phyloP scores from a whole-genome alignment of 2,888 invertebrate genomes.

The Cylindroiulus punctatus region DNA sequence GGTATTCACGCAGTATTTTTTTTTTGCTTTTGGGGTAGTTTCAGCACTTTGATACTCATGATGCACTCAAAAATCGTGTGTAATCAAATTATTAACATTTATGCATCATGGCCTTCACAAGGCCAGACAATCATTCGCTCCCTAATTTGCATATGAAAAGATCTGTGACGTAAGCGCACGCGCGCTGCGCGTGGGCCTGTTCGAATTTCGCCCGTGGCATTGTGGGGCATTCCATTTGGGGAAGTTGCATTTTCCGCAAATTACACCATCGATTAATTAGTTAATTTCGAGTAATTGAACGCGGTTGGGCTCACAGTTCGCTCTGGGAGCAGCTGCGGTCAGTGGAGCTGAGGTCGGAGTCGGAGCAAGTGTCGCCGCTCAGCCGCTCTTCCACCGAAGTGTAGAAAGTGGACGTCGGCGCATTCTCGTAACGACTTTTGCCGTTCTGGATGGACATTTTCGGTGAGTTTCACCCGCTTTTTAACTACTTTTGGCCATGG shows the following conservation, averaged over 20 bases:
- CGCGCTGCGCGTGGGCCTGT: background rate
- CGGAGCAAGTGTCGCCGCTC: background rate
- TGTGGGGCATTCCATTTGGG: background rate
- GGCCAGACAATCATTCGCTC: too few relatives aligned
- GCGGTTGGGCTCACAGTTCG: background rate
- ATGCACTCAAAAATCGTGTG: too few relatives aligned
- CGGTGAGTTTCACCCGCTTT: background rate
- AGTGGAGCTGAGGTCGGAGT: background rate
- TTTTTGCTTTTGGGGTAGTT: too few relatives aligned
- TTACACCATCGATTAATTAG: too few relatives aligned
- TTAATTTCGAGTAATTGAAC: background rate
- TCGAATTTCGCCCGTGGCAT: background rate
- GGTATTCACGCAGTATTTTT: too few relatives aligned
- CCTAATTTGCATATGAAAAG: too few relatives aligned
- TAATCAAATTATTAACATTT: too few relatives aligned
- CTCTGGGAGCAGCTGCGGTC: background rate
- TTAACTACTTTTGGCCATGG: background rate
- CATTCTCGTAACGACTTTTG: background rate
- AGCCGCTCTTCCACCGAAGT: background rate
- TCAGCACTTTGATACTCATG: too few relatives aligned
- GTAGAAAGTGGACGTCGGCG: constrained; percentile 4
- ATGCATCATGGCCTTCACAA: too few relatives aligned
- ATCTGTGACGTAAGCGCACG: background rate
- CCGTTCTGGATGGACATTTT: constrained; percentile 8
- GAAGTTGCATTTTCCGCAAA: background rate